Percentiles rank a stretch among this genome's conserved stretches.
These are phyloP conservation scores for Falco novaeseelandiae DNA, from an alignment of 2,797 vertebrate species.

Conservation along the genomic window DNA sequence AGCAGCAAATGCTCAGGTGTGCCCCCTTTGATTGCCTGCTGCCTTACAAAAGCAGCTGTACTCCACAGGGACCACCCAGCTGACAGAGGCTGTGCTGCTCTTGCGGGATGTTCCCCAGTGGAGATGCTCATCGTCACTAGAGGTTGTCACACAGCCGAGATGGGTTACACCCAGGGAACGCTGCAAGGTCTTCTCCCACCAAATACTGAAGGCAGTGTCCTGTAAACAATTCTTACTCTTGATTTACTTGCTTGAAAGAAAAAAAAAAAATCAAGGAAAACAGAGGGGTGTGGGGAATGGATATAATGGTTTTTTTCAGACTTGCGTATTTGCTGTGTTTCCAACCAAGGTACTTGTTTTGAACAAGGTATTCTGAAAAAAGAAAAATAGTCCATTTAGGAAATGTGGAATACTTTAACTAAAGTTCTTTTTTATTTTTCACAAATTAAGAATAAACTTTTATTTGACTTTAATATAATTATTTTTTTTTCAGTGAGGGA, in stretches of 20 bases:
- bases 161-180: not conserved
- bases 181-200: not conserved
- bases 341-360: not conserved
- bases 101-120: not conserved
- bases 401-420: not conserved
- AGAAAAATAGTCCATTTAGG: not conserved
- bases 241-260: not conserved
- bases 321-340: not conserved
- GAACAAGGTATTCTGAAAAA: not conserved
- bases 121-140: accelerated
- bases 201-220: not conserved
- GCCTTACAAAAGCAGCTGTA: not conserved
- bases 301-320: not conserved
- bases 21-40: not conserved
- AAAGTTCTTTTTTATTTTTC: not conserved
- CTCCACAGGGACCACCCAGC: accelerated
- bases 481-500: not conserved
- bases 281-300: accelerated
- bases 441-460: not conserved
- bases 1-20: not conserved
- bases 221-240: not conserved
- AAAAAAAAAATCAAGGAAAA: not conserved
- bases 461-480: not conserved
- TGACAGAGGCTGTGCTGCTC: not conserved
- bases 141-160: not conserved